Percentiles rank a stretch among this genome's conserved stretches.
Evolutionary conservation across 2,113 vertebrate species (phyloP).

Genomic region (Hyaena hyaena): DNA sequence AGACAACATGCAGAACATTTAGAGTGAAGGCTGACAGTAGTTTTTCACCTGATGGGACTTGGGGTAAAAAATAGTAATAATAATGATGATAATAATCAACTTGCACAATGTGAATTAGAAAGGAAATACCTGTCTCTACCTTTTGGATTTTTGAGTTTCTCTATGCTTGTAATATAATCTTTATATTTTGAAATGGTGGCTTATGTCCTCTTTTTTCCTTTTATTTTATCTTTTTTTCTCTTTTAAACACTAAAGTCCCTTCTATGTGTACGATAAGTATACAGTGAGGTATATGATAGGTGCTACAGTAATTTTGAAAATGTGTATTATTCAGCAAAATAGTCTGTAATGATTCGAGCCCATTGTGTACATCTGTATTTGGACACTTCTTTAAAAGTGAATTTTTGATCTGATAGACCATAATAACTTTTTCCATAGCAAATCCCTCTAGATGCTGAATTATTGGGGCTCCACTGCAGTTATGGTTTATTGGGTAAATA

Average conservation of each 20-base stretch:
- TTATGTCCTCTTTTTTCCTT: background rate
- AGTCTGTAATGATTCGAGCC: conserved; percentile 50
- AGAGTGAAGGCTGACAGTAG: conserved; percentile 29
- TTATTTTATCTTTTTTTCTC: conserved; percentile 44
- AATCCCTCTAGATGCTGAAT: conserved; percentile 56
- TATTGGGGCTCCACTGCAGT: conserved; percentile 33
- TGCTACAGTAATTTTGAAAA: conserved; percentile 67
- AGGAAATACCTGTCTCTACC: background rate
- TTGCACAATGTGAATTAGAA: conserved; percentile 39
- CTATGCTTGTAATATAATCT: conserved; percentile 20
- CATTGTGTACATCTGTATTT: conserved; percentile 63
- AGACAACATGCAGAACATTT: conserved; percentile 59
- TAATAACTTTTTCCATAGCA: conserved; percentile 46
- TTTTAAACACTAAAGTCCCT: background rate
- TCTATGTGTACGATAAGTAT: conserved; percentile 39
- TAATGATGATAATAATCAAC: background rate
- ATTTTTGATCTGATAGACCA: conserved; percentile 71
- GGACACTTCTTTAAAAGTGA: conserved; percentile 67
- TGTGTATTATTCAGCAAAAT: conserved; percentile 74
- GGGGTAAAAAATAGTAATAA: background rate
- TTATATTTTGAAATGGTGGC: conserved; percentile 63
- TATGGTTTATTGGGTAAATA: conserved; percentile 75
- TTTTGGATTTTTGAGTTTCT: conserved; percentile 41
- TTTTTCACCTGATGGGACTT: conserved; percentile 50
- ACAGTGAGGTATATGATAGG: conserved; percentile 39